Percentiles rank a stretch among this genome's conserved stretches.
Evolutionary conservation across 1,140 invertebrate species (phyloP).

Genomic region (Atopsyche davidsoni): DNA sequence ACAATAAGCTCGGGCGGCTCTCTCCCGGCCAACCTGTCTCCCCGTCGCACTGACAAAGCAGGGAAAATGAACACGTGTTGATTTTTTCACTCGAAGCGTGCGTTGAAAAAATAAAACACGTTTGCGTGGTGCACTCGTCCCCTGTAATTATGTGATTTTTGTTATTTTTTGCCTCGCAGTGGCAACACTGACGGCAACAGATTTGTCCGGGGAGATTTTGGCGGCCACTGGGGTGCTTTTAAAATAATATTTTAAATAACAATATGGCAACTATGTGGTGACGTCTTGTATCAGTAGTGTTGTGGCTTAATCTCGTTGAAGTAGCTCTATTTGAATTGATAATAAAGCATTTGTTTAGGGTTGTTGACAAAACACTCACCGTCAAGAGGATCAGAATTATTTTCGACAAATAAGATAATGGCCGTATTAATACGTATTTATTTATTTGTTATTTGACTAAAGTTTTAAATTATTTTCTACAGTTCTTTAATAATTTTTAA

Average conservation of each 20-base stretch:
- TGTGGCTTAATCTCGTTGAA: background rate
- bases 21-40: no score
- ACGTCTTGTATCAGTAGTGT: background rate
- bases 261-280: no score
- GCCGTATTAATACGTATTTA: no score
- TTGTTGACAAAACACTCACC: no score
- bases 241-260: slow-evolving; percentile 13
- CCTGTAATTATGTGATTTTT: slow-evolving; percentile 21
- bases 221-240: slow-evolving; percentile 19
- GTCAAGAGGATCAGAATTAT: no score
- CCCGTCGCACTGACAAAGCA: slow-evolving; percentile 21
- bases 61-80: slow-evolving; percentile 29
- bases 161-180: slow-evolving; percentile 7
- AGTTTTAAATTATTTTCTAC: no score
- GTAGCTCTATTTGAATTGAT: no score
- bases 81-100: slow-evolving; percentile 25
- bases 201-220: slow-evolving; percentile 16
- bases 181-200: slow-evolving; percentile 8
- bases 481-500: no score
- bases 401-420: no score
- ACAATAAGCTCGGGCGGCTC: no score
- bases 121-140: slow-evolving; percentile 16
- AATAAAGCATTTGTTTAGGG: no score
- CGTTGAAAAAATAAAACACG: slow-evolving; percentile 27
- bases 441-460: no score